Conservation (phyloP, 2,113 vertebrate species). For the Eulacestoma nigropectus region DNA sequence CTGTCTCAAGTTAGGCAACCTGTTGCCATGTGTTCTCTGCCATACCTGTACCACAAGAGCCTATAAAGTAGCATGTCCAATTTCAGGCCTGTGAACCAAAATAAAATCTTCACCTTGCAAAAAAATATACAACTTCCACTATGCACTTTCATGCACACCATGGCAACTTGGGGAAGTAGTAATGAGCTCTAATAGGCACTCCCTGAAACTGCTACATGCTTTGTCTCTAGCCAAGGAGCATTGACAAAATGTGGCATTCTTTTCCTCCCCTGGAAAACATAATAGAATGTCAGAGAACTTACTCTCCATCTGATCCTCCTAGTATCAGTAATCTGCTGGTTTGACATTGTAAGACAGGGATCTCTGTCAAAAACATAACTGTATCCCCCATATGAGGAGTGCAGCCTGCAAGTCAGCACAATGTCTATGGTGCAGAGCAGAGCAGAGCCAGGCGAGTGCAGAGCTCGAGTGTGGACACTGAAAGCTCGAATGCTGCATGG, state of each 20-base stretch:
- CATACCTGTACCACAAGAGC: neutral
- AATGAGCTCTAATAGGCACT: neutral
- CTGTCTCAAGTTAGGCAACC: neutral
- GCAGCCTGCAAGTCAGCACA: neutral
- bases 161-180: neutral
- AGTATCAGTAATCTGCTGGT: neutral
- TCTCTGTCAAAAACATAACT: neutral
- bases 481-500: neutral
- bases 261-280: neutral
- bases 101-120: neutral
- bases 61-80: neutral
- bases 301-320: neutral
- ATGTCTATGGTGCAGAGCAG: fast-evolving
- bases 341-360: neutral
- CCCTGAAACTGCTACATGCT: neutral
- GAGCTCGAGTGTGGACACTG: neutral
- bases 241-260: neutral
- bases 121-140: neutral
- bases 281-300: neutral
- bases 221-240: neutral
- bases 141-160: neutral
- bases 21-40: neutral
- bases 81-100: neutral
- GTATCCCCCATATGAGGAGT: fast-evolving
- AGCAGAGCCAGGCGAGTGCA: fast-evolving